A percentile compares a stretch with the other conserved stretches of the same genome.
These are phyloP conservation scores for Mionectes macconnelli DNA, from an alignment of 2,113 vertebrate species.

Conservation along the genomic window DNA sequence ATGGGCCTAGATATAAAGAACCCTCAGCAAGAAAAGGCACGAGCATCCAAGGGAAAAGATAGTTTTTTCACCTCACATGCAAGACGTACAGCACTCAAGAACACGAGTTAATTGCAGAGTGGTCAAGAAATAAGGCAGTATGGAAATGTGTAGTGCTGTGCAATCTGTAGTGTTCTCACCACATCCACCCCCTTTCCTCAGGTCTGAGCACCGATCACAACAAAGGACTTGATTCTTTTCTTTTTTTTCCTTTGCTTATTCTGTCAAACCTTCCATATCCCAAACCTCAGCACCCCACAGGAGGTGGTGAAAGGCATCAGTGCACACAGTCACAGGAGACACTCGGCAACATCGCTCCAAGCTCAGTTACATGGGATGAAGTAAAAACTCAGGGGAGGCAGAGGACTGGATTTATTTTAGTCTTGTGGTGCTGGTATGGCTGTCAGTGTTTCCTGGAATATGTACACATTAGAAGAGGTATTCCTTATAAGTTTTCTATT, in stretches of 20 bases:
- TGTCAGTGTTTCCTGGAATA: not conserved
- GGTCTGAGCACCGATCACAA: slow-evolving; percentile 30
- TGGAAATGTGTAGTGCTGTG: not conserved
- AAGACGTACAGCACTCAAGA: not conserved
- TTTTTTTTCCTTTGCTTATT: not conserved
- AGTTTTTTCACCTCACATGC: not conserved
- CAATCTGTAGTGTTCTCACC: slow-evolving; percentile 1
- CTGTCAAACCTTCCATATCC: not conserved
- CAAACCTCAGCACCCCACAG: not conserved
- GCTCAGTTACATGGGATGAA: not conserved
- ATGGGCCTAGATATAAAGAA: not conserved
- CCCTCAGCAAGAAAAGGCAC: not conserved
- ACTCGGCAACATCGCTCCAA: not conserved
- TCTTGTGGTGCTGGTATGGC: not conserved
- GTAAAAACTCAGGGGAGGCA: not conserved
- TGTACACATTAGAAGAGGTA: not conserved
- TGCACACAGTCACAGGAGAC: not conserved
- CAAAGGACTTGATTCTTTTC: not conserved
- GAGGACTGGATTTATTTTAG: not conserved
- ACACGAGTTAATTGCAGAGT: not conserved
- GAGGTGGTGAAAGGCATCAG: not conserved
- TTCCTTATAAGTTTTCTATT: not conserved
- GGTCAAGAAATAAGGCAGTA: slow-evolving; percentile 17
- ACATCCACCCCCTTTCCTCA: not conserved
- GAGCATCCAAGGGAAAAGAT: not conserved